Conservation (phyloP, 2,797 vertebrate species). For the Pantherophis vulpinus region DNA sequence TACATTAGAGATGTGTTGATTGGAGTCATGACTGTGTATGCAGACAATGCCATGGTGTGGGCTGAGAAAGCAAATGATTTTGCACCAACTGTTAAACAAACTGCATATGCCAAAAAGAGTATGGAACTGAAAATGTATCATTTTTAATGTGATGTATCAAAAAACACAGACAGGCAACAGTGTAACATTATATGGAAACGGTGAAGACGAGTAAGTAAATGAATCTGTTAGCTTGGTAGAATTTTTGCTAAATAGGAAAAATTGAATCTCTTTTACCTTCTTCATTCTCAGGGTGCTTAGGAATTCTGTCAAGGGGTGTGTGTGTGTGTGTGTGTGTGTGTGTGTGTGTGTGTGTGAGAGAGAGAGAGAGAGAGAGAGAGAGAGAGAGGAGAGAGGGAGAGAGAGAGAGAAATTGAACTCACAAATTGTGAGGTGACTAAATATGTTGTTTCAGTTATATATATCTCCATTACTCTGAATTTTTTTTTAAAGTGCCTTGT, state of each 20-base stretch:
- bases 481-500: not conserved
- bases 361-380: too few species aligned
- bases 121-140: not conserved
- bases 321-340: not conserved
- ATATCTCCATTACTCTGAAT: not conserved
- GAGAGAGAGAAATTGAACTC: too few species aligned
- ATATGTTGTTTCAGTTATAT: not conserved
- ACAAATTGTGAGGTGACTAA: too few species aligned
- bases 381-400: too few species aligned
- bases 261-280: not conserved
- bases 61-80: not conserved
- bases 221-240: not conserved
- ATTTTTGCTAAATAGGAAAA: not conserved
- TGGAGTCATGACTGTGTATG: not conserved
- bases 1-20: not conserved
- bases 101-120: not conserved
- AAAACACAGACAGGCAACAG: not conserved
- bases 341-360: too few species aligned
- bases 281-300: not conserved
- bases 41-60: not conserved
- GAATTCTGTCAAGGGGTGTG: not conserved
- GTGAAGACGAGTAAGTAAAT: not conserved
- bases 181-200: not conserved
- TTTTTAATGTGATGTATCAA: not conserved
- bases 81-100: not conserved